phyloP scores from a whole-genome alignment of 2,113 vertebrate genomes.

The Mustela lutreola region DNA sequence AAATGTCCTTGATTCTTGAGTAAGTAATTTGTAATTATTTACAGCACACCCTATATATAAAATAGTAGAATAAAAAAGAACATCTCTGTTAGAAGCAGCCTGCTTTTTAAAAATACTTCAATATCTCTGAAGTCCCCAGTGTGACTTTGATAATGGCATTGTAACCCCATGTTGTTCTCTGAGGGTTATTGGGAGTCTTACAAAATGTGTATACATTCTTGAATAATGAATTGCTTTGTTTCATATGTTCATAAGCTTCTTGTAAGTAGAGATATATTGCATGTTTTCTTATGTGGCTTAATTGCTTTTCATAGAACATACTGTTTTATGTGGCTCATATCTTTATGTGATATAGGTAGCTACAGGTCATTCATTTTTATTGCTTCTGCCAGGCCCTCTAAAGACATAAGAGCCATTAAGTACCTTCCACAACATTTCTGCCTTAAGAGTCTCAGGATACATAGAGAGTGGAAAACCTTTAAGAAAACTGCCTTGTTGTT shows the following conservation, averaged over 20 bases:
- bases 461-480: background rate
- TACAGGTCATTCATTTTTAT: background rate
- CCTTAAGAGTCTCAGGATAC: background rate
- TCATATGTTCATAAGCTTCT: background rate
- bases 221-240: background rate
- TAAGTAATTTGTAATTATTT: constrained; percentile 42
- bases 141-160: background rate
- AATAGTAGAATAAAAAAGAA: background rate
- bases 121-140: background rate
- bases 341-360: background rate
- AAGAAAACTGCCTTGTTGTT: background rate
- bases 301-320: background rate
- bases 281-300: background rate
- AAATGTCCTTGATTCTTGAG: background rate
- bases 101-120: constrained; percentile 33
- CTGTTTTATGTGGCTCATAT: background rate
- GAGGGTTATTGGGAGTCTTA: background rate
- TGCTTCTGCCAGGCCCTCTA: background rate
- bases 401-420: background rate
- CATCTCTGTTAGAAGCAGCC: background rate
- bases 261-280: background rate
- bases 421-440: background rate
- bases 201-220: background rate
- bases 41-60: background rate
- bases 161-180: background rate